These are phyloP conservation scores for Pholis gunnellus DNA, from an alignment of 2,113 vertebrate species.

Conservation along the genomic window DNA sequence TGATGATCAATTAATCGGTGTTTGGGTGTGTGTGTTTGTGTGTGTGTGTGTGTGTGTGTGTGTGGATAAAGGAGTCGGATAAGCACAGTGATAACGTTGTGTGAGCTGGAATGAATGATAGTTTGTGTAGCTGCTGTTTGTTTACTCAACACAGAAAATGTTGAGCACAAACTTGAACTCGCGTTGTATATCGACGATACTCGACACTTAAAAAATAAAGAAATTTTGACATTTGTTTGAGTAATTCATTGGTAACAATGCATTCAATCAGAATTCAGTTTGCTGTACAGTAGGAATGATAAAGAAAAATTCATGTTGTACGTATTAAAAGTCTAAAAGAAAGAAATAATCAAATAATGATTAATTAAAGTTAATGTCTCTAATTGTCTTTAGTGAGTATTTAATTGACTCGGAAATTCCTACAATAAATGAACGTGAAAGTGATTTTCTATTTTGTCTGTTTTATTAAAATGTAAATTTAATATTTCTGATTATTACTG, in stretches of 20 bases:
- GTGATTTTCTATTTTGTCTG: background rate
- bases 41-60: conserved; percentile 86
- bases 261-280: background rate
- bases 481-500: background rate
- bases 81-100: conserved; percentile 90
- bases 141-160: background rate
- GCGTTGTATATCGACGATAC: too few species aligned
- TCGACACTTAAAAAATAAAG: background rate
- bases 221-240: background rate
- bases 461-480: background rate
- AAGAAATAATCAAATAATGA: too few species aligned
- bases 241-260: background rate
- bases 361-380: background rate
- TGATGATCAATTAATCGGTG: conserved; percentile 98
- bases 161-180: too few species aligned
- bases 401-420: background rate
- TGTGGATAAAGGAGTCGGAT: conserved; percentile 92
- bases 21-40: conserved; percentile 87
- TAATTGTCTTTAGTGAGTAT: background rate
- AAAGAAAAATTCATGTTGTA: too few species aligned
- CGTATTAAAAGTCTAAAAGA: too few species aligned
- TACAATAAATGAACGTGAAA: background rate
- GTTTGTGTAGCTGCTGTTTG: background rate
- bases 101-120: conserved; percentile 85
- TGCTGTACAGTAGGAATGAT: background rate